These are phyloP conservation scores for Penaeus vannamei DNA, from an alignment of 1,140 invertebrate genomes.

Conservation along the genomic window DNA sequence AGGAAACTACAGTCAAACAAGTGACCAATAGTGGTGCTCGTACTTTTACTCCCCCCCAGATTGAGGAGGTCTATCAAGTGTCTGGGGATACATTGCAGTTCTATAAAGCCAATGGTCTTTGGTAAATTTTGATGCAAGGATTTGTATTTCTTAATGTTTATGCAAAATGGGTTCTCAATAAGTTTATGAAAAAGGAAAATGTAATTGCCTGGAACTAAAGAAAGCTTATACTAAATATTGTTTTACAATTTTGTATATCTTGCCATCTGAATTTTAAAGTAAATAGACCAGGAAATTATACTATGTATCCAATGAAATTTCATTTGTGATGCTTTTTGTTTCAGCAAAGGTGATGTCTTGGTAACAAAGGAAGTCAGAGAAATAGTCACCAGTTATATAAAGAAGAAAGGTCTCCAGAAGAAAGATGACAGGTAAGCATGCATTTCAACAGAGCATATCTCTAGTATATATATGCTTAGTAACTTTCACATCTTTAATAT, in stretches of 20 bases:
- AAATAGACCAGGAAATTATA: too few relatives aligned
- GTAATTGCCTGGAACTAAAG: too few relatives aligned
- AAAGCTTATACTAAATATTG: too few relatives aligned
- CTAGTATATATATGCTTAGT: not conserved
- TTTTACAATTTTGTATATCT: too few relatives aligned
- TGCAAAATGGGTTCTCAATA: not conserved
- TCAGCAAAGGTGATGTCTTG: conserved; percentile 75
- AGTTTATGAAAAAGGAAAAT: too few relatives aligned
- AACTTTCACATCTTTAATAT: not conserved
- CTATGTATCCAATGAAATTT: not conserved
- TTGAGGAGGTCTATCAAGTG: conserved; percentile 66
- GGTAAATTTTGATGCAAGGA: conserved; percentile 72
- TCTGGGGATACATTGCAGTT: conserved; percentile 65
- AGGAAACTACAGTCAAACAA: conserved; percentile 38
- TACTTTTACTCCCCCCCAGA: conserved; percentile 52
- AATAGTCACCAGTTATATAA: conserved; percentile 84
- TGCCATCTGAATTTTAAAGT: too few relatives aligned
- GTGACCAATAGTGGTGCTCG: not conserved
- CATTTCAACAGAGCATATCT: not conserved
- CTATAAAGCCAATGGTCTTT: conserved; percentile 71
- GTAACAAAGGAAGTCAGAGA: conserved; percentile 79
- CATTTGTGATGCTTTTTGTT: conserved; percentile 72
- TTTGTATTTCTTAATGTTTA: conserved; percentile 28
- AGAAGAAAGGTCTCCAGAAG: conserved; percentile 79
- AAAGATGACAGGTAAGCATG: conserved; percentile 70